These are phyloP conservation scores for Euzophera pinguis DNA, from an alignment of 2,888 invertebrate species.

Conservation along the genomic window DNA sequence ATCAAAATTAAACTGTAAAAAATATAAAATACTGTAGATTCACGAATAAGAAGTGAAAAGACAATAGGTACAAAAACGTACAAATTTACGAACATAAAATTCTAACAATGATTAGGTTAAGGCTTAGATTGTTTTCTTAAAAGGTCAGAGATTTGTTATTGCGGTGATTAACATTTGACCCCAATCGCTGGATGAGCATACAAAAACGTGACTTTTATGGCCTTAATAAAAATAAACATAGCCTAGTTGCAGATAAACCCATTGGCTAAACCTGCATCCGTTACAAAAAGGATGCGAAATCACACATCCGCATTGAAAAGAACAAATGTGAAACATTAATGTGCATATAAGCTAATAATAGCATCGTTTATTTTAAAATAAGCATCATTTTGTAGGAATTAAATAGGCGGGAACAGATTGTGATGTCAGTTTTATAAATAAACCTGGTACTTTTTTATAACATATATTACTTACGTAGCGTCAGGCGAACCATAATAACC, in stretches of 20 bases:
- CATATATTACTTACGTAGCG: no score
- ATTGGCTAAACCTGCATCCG: not conserved
- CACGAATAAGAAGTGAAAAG: no score
- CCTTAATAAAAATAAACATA: constrained; percentile 2
- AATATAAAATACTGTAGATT: no score
- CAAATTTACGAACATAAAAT: not conserved
- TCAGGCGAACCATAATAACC: no score
- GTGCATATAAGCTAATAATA: not conserved
- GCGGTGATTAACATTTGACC: not conserved
- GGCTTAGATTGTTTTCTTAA: not conserved
- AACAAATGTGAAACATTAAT: constrained; percentile 1
- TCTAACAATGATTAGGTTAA: not conserved
- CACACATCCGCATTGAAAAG: not conserved
- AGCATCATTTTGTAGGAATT: not conserved
- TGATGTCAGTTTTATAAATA: constrained; percentile 2
- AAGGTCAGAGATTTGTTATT: not conserved
- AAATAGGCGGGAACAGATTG: not conserved
- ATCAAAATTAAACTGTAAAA: no score
- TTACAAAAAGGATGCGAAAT: not conserved
- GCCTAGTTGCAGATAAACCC: not conserved
- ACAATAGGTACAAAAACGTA: no score
- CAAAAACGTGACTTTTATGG: not conserved
- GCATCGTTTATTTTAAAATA: not conserved
- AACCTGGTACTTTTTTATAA: no score
- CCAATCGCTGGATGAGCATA: not conserved